Evolutionary conservation across 2,113 vertebrate species (phyloP).

Genomic region (Callaeas wilsoni): DNA sequence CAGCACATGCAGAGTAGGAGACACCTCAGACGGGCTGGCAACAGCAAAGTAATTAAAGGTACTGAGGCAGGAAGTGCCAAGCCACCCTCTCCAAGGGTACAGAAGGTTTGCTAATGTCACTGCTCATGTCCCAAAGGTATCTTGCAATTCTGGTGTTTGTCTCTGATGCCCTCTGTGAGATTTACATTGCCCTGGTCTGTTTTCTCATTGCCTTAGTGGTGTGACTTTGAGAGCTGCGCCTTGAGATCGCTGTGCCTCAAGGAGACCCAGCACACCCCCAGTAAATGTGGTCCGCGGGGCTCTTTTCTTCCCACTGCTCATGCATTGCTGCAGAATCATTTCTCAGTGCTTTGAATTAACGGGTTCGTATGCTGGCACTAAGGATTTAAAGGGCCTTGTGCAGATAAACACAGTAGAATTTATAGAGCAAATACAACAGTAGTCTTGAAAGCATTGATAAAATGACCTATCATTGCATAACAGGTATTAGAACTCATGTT

Average conservation of each 20-base stretch:
- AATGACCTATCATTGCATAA: background rate
- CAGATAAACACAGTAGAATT: background rate
- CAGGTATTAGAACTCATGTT: background rate
- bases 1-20: background rate
- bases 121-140: background rate
- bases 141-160: background rate
- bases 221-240: background rate
- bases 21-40: background rate
- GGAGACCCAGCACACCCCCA: background rate
- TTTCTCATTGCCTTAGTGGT: background rate
- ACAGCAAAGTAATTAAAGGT: background rate
- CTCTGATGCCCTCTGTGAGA: background rate
- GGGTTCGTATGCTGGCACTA: background rate
- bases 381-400: slow-evolving; percentile 4
- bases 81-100: background rate
- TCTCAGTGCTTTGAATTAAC: slow-evolving; percentile 35
- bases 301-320: background rate
- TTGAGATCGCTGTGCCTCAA: background rate
- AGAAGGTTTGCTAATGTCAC: background rate
- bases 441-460: slow-evolving; percentile 23
- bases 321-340: background rate
- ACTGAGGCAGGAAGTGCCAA: background rate
- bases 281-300: background rate
- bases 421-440: background rate
- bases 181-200: background rate